A percentile compares a stretch with the other conserved stretches of the same genome.
phyloP scores from a whole-genome alignment of 2,113 vertebrate species.

The Lepisosteus oculatus region DNA sequence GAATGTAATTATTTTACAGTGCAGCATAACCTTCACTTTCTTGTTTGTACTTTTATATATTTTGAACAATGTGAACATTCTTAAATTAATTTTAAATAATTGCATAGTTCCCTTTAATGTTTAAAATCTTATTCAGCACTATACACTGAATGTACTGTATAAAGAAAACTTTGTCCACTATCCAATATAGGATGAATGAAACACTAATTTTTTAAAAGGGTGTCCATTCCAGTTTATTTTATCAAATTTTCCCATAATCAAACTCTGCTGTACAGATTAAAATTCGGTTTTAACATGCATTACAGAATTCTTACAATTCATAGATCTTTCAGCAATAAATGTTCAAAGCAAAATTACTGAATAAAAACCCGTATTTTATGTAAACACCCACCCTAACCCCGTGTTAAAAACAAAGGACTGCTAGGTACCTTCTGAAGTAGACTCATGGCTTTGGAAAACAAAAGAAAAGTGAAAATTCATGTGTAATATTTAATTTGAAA shows the following conservation, averaged over 20 bases:
- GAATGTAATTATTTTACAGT: too few species aligned
- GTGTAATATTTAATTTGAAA: too few species aligned
- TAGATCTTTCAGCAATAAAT: conserved; percentile 41
- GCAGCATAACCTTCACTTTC: not conserved
- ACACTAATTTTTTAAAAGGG: conserved; percentile 51
- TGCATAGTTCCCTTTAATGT: too few species aligned
- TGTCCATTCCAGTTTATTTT: conserved; percentile 79
- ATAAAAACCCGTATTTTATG: conserved; percentile 64
- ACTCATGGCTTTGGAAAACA: not conserved
- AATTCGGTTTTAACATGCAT: conserved; percentile 70
- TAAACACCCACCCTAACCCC: conserved; percentile 37
- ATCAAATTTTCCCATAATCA: conserved; percentile 76
- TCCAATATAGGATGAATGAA: not conserved
- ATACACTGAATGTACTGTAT: too few species aligned
- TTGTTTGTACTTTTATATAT: not conserved
- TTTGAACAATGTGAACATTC: too few species aligned
- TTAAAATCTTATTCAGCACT: too few species aligned
- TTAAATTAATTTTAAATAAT: too few species aligned
- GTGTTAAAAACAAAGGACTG: conserved; percentile 30
- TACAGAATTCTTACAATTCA: conserved; percentile 53
- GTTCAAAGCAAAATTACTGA: conserved; percentile 49
- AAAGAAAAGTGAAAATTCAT: not conserved
- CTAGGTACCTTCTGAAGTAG: conserved; percentile 16
- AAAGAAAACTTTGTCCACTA: too few species aligned
- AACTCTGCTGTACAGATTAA: conserved; percentile 80